phyloP scores from a whole-genome alignment of 2,113 vertebrate genomes.

The Pyrgilauda ruficollis region DNA sequence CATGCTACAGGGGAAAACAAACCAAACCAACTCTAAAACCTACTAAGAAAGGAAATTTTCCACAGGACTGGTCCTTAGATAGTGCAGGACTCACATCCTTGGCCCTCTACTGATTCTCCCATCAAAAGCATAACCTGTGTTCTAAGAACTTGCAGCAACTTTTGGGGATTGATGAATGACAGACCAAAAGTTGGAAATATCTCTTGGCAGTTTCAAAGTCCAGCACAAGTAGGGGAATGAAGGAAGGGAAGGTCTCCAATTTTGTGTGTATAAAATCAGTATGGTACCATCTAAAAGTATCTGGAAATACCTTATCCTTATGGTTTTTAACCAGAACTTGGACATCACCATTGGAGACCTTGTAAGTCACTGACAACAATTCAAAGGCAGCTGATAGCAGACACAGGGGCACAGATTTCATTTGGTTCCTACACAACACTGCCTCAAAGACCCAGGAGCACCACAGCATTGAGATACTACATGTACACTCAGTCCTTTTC shows the following conservation, averaged over 20 bases:
- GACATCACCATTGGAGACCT: conserved; percentile 9
- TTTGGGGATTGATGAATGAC: not conserved
- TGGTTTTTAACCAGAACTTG: conserved; percentile 24
- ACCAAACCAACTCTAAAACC: not conserved
- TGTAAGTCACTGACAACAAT: not conserved
- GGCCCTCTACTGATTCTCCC: not conserved
- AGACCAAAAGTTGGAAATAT: not conserved
- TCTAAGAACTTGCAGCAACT: not conserved
- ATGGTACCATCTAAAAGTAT: not conserved
- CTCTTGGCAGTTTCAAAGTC: not conserved
- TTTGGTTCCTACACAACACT: not conserved
- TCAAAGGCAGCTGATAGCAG: not conserved
- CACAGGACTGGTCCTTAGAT: not conserved
- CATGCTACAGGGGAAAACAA: not conserved
- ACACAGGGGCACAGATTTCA: not conserved
- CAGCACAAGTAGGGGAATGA: not conserved
- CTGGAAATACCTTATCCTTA: conserved; percentile 13
- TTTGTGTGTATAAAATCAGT: not conserved
- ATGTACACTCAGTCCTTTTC: not conserved
- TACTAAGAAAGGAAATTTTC: not conserved
- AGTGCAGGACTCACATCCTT: not conserved
- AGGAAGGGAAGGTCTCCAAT: not conserved
- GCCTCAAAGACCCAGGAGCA: not conserved
- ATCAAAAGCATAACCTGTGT: not conserved
- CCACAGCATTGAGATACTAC: not conserved